Percentiles rank a stretch among this genome's conserved stretches.
Conservation (phyloP, 2,888 invertebrate species). For the Callyntrura guangdongensis region DNA sequence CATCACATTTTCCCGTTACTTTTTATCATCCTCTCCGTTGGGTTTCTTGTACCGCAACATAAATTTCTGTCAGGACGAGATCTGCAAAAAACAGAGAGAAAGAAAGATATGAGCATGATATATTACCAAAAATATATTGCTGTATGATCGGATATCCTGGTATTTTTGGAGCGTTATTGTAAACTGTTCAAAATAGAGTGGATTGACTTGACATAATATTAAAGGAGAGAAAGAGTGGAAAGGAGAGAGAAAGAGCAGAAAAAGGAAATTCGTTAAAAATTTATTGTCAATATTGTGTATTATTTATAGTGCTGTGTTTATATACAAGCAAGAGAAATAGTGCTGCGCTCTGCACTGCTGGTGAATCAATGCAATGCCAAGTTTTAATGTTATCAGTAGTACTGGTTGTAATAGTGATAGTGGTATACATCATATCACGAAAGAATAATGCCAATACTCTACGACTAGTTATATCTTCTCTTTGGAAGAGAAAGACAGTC, state of each 20-base stretch:
- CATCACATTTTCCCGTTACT: conserved; percentile 79
- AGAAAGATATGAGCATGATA: conserved; percentile 12
- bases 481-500: background rate
- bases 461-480: background rate
- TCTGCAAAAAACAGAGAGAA: conserved; percentile 63
- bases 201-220: too few relatives aligned
- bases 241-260: background rate
- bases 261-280: conserved; percentile 69
- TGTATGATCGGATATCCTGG: too few relatives aligned
- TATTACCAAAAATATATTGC: background rate
- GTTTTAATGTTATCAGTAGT: too few relatives aligned
- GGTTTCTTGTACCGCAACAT: conserved; percentile 80
- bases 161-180: too few relatives aligned
- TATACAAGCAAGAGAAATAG: background rate
- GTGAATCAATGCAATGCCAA: conserved; percentile 59
- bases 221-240: too few relatives aligned
- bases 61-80: conserved; percentile 73
- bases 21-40: conserved; percentile 72
- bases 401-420: background rate
- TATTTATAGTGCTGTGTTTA: conserved; percentile 54
- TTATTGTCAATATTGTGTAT: conserved; percentile 69
- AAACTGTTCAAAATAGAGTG: too few relatives aligned
- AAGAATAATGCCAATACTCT: too few relatives aligned
- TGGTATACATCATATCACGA: background rate
- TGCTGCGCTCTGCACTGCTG: conserved; percentile 7